Base-by-base conservation (phyloP, 2,888 invertebrate species). In the Campoplex nolae region DNA sequence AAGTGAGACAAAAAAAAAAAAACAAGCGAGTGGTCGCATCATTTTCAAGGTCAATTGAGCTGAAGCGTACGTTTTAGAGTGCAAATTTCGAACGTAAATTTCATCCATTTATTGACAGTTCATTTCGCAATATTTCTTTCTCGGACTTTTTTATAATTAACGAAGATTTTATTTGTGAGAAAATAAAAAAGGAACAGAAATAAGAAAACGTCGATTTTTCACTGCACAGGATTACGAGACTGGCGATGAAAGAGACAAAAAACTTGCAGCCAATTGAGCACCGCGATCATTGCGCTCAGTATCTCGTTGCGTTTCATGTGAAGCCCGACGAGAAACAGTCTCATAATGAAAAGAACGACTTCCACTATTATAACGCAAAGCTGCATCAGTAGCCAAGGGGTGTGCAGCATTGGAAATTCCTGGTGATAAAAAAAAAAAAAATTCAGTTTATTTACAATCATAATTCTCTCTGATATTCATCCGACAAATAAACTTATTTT, bases 251-350 rank as follows among this genome's bases (percentile, higher is more conserved):
- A 94, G 3, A 94, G 89, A 84, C 94, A 94, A 78, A 94, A 94
- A 54, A 94, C 94, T 91, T 94, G 94, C 9, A 94, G 90, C 94
- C 94, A 94, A 84, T 94, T 94, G 86, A 93, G 91, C 11, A 93
- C 84, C 3, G 91, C 92, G 80, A 93, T 89, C 32, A 92, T 83
- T 4, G 93, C 91, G 48, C 93, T 89, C 9, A 94, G 85, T 87
- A 94, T 91, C 86, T 94, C 94, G 81, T 92, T 91, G 18, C 93
- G 91, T 75, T 92, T 92, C 28, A 94, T 65, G 79, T 93, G 93
- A 77, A 94, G 89, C 35, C 94, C 94, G 73, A 94, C 93, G 80
- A 93, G 71, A 83, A 94, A 92, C 18, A 94, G 84, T 70, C 92
- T 90, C 11, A 93, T 92, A 42, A 92, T 90, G 87, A 94, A 94